Percentiles rank a stretch among this genome's conserved stretches.
Evolutionary conservation across 1,140 invertebrate species (phyloP).

Genomic region (Brachionus koreanus): DNA sequence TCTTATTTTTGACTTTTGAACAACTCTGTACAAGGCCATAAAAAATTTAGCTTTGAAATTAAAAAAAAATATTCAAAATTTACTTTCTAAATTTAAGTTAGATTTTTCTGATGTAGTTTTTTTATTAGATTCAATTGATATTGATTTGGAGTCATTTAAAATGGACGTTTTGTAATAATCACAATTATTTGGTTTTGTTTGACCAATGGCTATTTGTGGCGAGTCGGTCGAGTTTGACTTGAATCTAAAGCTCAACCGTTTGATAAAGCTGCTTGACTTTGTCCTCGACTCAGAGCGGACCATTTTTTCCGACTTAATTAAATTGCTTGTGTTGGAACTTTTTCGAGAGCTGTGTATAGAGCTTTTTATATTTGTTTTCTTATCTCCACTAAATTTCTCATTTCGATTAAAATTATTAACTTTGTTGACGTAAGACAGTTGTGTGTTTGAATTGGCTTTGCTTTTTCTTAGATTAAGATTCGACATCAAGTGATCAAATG

Average conservation of each 20-base stretch:
- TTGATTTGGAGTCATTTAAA: not conserved
- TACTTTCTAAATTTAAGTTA: conserved; percentile 13
- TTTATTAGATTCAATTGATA: conserved; percentile 3
- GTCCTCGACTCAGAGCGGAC: not conserved
- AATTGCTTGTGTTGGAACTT: not conserved
- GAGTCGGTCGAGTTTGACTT: conserved; percentile 39
- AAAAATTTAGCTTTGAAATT: not conserved
- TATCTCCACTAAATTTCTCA: not conserved
- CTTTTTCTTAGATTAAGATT: conserved; percentile 16
- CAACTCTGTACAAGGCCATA: too few relatives aligned
- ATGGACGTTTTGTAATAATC: not conserved
- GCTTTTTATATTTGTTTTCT: conserved; percentile 28
- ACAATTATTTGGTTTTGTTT: not conserved
- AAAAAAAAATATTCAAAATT: not conserved
- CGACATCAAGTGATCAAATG: conserved; percentile 14
- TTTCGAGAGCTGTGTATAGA: not conserved
- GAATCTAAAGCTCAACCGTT: conserved; percentile 36
- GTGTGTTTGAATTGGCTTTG: conserved; percentile 26
- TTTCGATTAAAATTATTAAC: not conserved
- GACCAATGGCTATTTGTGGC: not conserved
- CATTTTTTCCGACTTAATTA: not conserved
- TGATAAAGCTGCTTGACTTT: conserved; percentile 25
- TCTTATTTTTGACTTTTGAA: too few relatives aligned
- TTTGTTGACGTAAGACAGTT: not conserved
- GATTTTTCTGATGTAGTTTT: not conserved